These are phyloP conservation scores for Caenorhabditis virilis DNA, from an alignment of 2,888 invertebrate species.

Conservation along the genomic window DNA sequence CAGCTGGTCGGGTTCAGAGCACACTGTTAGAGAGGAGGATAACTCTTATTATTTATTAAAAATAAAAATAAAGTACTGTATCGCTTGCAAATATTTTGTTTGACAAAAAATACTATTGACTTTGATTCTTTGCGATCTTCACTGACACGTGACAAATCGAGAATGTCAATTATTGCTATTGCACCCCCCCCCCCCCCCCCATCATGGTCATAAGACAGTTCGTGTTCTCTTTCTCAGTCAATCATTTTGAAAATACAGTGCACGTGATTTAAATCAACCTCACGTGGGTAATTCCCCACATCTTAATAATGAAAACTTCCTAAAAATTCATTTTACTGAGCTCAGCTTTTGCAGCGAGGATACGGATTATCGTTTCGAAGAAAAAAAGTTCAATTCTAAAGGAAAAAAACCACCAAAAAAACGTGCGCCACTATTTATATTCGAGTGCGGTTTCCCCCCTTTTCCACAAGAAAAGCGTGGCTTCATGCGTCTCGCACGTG, in stretches of 20 bases:
- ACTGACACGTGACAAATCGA: slow-evolving; percentile 25
- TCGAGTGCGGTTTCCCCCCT: slow-evolving; percentile 34
- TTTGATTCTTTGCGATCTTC: not conserved
- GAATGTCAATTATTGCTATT: slow-evolving; percentile 15
- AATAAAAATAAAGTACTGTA: too few relatives aligned
- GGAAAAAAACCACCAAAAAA: not conserved
- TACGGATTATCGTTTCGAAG: too few relatives aligned
- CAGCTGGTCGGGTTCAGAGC: too few relatives aligned
- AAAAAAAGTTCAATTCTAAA: not conserved
- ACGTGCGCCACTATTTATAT: slow-evolving; percentile 3
- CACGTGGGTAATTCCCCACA: slow-evolving; percentile 36
- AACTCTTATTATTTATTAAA: too few relatives aligned
- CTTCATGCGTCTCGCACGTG: slow-evolving; percentile 40
- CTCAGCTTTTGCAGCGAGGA: too few relatives aligned
- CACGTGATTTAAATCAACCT: slow-evolving; percentile 17
- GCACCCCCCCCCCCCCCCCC: slow-evolving; percentile 8
- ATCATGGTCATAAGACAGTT: slow-evolving; percentile 31
- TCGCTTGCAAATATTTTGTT: too few relatives aligned
- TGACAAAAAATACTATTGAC: not conserved
- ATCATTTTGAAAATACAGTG: not conserved
- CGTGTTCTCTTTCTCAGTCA: not conserved
- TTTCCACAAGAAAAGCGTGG: slow-evolving; percentile 3
- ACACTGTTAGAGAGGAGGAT: too few relatives aligned
- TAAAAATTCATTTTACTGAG: too few relatives aligned
- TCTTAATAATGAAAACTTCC: too few relatives aligned